Base-by-base conservation (phyloP, 2,888 invertebrate genomes). In the Ryuthela nishihirai region DNA sequence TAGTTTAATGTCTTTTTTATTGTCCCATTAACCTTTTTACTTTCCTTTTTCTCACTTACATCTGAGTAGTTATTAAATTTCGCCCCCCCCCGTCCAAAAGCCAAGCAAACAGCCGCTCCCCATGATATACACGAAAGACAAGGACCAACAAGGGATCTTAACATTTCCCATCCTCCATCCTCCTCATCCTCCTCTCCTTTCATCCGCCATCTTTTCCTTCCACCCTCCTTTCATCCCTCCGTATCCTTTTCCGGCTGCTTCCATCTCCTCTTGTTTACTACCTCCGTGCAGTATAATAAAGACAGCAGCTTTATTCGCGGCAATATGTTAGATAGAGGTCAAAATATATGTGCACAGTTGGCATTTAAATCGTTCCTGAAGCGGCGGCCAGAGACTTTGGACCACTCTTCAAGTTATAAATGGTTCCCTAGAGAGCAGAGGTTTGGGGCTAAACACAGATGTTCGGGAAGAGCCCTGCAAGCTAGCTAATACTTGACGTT, bases 311-410 rank as follows among this genome's bases (percentile, higher is more conserved):
- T 54, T 47, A 47, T 42, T 54, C 54, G 23, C 26, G 29, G 54
- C 54, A 36, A 54, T 54, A 54, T 47, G 54, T 54, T 47, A 54
- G 41, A 54, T 47, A 47, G 47, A 47, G 34, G 54, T 47, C 47
- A 41, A 54, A 54, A 54, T 54, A 54, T 47, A 54, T 42, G 54
- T 47, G 47, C 54, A 35, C 29, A 43, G 54, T 54, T 54, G 54
- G 54, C 54, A 54, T 54, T 54, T 54, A 54, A 54, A 54, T 54
- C 54, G 54, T 42, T 47, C 47, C 41, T 46, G 47, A 54, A 54
- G 54, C 46, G 47, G 54, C 36, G 29, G 45, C 20, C 40, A 35
- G 35, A 24, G 42, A 25, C 21, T 18, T 12, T 29, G 32, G 43
- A 32, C 26, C 32, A n/a, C 18, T 32, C 15, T 32, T 17, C 29